phyloP scores from a whole-genome alignment of 2,113 vertebrate genomes.

The Mesocricetus auratus region DNA sequence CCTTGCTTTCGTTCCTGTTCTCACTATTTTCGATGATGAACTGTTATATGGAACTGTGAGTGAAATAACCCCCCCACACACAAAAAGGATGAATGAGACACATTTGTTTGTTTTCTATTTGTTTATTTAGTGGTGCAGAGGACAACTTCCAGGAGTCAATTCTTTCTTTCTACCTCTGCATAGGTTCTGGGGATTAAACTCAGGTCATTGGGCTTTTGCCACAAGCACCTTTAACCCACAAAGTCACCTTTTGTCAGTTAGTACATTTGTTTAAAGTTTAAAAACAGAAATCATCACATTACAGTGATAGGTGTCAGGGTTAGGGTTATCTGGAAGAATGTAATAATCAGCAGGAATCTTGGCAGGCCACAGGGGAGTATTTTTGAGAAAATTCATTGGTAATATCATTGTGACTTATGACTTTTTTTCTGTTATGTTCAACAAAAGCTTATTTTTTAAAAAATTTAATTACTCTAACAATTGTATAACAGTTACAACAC shows the following conservation, averaged over 20 bases:
- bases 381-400: constrained; percentile 37
- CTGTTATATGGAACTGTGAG: too few species aligned
- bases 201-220: neutral
- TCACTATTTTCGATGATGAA: too few species aligned
- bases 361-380: neutral
- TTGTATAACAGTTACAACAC: neutral
- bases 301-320: neutral
- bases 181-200: neutral
- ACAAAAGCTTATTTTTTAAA: constrained; percentile 6
- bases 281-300: neutral
- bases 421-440: constrained; percentile 16
- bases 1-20: too few species aligned
- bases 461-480: constrained; percentile 12
- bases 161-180: neutral
- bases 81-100: neutral
- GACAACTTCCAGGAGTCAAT: neutral
- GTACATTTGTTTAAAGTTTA: constrained; percentile 18
- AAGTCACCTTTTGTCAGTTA: neutral
- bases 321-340: neutral
- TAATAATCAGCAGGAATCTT: neutral
- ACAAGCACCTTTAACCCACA: neutral
- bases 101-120: neutral
- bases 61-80: too few species aligned
- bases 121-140: neutral
- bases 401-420: neutral